Evolutionary conservation across 2,113 vertebrate species (phyloP).

Genomic region (Catharus fuscescens): DNA sequence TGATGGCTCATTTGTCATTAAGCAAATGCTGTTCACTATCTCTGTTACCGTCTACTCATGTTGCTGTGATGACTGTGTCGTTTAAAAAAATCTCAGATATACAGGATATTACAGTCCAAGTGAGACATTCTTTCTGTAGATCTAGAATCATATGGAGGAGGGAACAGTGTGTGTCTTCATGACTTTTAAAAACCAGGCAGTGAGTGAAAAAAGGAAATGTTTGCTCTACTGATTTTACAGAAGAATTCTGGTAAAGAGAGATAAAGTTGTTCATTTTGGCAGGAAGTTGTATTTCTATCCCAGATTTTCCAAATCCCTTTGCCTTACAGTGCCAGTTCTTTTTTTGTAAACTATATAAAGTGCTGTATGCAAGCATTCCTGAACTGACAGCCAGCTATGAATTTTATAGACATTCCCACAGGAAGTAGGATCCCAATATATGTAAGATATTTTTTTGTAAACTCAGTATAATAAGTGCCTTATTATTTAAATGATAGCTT

Average conservation of each 20-base stretch:
- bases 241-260: neutral
- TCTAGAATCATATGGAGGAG: neutral
- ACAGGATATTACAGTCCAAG: neutral
- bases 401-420: neutral
- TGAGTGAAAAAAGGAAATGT: neutral
- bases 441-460: neutral
- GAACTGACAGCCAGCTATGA: neutral
- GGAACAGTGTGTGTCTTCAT: neutral
- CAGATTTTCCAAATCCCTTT: conserved; percentile 1
- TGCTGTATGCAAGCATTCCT: neutral
- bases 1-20: neutral
- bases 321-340: neutral
- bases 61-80: neutral
- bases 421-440: neutral
- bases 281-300: neutral
- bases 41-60: neutral
- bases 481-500: neutral
- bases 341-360: neutral
- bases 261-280: neutral
- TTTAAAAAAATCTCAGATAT: neutral
- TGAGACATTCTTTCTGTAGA: neutral
- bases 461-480: neutral
- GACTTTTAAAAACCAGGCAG: neutral
- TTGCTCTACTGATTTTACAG: neutral
- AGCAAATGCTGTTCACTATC: neutral